Conservation (phyloP, 2,113 vertebrate genomes). For the Oreochromis niloticus region DNA sequence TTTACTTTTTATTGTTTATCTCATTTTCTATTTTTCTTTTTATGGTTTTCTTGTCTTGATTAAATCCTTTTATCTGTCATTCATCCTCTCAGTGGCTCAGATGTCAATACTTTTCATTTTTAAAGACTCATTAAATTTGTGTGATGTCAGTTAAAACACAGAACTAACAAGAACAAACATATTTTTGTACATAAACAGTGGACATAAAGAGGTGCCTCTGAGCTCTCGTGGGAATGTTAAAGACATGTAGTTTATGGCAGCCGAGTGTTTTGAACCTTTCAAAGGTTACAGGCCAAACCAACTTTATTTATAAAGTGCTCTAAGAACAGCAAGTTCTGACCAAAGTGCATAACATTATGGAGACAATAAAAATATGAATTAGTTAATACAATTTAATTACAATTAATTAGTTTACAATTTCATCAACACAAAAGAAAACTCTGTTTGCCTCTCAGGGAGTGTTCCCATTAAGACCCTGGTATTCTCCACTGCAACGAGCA, state of each 20-base stretch:
- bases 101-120: accelerated
- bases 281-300: neutral
- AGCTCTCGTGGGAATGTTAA: neutral
- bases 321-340: neutral
- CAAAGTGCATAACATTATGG: neutral
- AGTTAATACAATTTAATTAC: neutral
- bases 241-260: neutral
- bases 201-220: neutral
- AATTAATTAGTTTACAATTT: neutral
- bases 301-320: neutral
- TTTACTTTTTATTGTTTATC: neutral
- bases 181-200: neutral
- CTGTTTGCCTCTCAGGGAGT: neutral
- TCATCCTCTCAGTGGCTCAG: accelerated
- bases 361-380: neutral
- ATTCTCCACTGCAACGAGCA: neutral
- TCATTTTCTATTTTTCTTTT: neutral
- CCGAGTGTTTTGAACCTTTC: neutral
- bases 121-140: neutral
- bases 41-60: neutral
- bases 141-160: neutral
- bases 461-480: neutral
- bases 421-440: neutral
- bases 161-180: neutral
- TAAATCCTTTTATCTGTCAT: neutral